Base-by-base conservation (phyloP, 2,797 vertebrate species). In the Mastacembelus armatus region DNA sequence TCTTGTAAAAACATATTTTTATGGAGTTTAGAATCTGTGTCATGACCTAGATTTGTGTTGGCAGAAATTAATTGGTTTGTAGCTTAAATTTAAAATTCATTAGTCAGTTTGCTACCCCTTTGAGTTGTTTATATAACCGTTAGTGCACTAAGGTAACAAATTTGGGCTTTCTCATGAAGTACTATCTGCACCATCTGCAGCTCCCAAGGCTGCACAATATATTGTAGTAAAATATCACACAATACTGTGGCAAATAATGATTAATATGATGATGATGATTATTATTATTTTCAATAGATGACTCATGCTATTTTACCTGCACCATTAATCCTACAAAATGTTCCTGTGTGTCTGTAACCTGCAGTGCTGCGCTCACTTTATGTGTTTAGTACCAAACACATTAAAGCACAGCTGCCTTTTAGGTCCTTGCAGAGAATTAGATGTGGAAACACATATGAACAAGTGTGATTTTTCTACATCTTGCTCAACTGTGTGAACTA, bases 391-490 rank as follows among this genome's bases (percentile, higher is more conserved):
- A 27, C 2, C 5, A 24, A 18, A 42, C 32, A 22, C 36, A 48
- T 35, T 42, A 30, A 5, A 14, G n/a, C 38, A 26, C 12, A 44
- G 44, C 33, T n/a, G n/a, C n/a, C n/a, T n/a, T n/a, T n/a, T n/a
- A n/a, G n/a, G n/a, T n/a, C n/a, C n/a, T n/a, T n/a, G n/a, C n/a
- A n/a, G n/a, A 38, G 26, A 22, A 29, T 0, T 29, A 22, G 4
- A 51, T 75, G 29, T 40, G n/a, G 38, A 66, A 78, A 82, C 66
- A 21, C n/a, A 5, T 10, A 18, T 30, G 44, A 33, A 55, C 30
- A 18, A 49, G 39, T 5, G 36, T 39, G 27, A 10, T 36, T 59
- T 43, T 56, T 57, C 15, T 66, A 18, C 15, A n/a, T 72, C 26
- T 66, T 80, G 45, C 36, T 61, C 24, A 40, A 29, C 16, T 56